Conservation (phyloP, 2,888 invertebrate species). For the Drosophila affinis region DNA sequence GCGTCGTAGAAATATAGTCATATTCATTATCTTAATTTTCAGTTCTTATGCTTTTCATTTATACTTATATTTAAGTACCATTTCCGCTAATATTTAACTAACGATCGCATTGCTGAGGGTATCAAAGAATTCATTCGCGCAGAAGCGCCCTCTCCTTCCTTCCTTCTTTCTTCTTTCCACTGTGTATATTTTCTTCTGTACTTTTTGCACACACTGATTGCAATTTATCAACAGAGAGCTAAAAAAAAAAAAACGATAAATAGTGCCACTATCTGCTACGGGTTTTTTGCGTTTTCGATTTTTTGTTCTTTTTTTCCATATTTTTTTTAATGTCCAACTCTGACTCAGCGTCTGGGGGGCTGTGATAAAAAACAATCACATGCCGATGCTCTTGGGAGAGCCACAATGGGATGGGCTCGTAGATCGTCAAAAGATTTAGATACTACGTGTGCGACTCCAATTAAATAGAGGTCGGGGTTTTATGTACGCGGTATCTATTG, state of each 20-base stretch:
- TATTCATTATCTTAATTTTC: background rate
- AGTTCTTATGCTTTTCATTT: background rate
- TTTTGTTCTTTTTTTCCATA: background rate
- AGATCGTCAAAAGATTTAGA: slow-evolving; percentile 19
- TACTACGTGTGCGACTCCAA: slow-evolving; percentile 11
- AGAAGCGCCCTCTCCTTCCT: background rate
- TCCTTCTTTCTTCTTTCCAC: background rate
- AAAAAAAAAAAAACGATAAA: background rate
- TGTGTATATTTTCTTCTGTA: background rate
- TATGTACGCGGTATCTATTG: slow-evolving; percentile 11
- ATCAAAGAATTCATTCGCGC: background rate
- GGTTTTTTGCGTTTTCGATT: background rate
- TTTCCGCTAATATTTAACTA: background rate
- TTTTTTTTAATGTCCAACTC: background rate
- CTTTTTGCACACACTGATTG: background rate
- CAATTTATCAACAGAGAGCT: background rate
- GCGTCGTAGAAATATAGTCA: background rate
- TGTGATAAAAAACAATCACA: slow-evolving; percentile 15
- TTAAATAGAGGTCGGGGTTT: slow-evolving; percentile 19
- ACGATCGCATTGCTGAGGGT: background rate
- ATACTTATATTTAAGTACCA: background rate
- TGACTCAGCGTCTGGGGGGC: slow-evolving; percentile 21
- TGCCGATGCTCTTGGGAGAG: background rate
- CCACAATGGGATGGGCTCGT: background rate
- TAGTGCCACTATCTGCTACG: slow-evolving; percentile 8